Evolutionary conservation across 1,140 invertebrate species (phyloP), one percentile per base, ranked within the genome.

Genomic region (Neodiprion lecontei): DNA sequence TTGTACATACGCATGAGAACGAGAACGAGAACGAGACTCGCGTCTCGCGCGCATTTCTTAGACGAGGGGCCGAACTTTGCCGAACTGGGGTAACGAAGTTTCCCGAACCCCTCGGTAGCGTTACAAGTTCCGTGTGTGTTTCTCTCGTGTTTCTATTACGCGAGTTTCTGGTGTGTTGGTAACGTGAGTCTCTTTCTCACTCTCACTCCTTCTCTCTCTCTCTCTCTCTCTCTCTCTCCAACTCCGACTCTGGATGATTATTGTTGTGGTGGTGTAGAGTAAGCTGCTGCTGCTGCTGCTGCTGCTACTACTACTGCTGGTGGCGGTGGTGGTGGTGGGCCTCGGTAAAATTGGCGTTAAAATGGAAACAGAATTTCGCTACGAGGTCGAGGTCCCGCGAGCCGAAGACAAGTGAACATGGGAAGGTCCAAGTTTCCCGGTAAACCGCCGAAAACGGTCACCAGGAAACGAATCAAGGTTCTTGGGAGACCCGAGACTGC

Each of bases 391-490:
- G 76, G 79, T 84, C 78, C 79, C 77, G 69, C 81, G 83, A 61
- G 53, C 80, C 85, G 85, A 85, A 77, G 80, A 80, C 76, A 82
- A 47, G 78, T 78, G 82, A 91, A 88, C 84, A 92, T 92, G 91
- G 90, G 89, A 78, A 90, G 90, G 84, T 91, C 93, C 87, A 94
- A 94, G 91, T 95, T 95, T 91, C 94, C 94, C 85, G 94, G 94
- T 79, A 95, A 95, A 91, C 94, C 94, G 86, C 92, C 94, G 79
- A 95, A 95, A 90, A 93, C 93, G 89, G 92, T 93, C 85, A 94
- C 94, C 89, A 93, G 93, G 90, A 94, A 94, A 87, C 91, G 93
- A 88, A 91, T 94, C 85, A 94, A 93, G 90, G 93, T 94, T 86
- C 90, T 94, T 84, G 89, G 91, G 80, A 87, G 90, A 79, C 89